Base-by-base conservation (phyloP, 1,140 invertebrate genomes). In the Musca vetustissima region DNA sequence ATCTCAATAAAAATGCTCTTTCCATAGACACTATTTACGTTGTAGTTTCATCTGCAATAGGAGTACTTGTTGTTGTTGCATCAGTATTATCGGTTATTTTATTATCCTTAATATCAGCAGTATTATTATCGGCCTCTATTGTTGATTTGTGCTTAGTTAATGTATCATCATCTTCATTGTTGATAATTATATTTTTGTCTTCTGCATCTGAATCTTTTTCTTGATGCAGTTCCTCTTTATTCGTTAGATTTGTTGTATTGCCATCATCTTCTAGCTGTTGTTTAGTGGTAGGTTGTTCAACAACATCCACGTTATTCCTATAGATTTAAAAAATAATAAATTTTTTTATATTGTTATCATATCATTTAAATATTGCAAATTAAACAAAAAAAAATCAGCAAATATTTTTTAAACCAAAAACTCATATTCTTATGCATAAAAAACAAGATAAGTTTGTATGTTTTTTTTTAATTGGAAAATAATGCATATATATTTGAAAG, bases 111-210 rank as follows among this genome's bases (percentile, higher is more conserved):
- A 43, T 43, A 43, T n/a, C n/a, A n/a, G 2, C 4, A 9, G 36
- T 43, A 43, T 43, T 43, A 11, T 43, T 43, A 13, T 43, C 36
- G 6, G 36, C 36, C 36, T 43, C 36, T 43, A 43, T 43, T 14
- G 22, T 13, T 57, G 24, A 57, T 61, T 61, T 61, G 57, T 61
- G 57, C 57, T 61, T 61, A 15, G 8, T n/a, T 32, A 32, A 43
- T 61, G 57, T 43, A 36, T 43, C 17, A 36, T 43, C 17, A 25
- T 59, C 53, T 17, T 59, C 55, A 43, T 43, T 43, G 36, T 43
- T 43, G 36, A 43, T 43, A 11, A 43, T 32, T 4, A 4, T 43
- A 13, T 43, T 43, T 32, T 59, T 28, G 17, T 61, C 8, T 43
- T 61, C 22, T 7, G 25, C 8, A 36, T 61, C 36, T 2, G 14